Conservation (phyloP, 2,888 invertebrate genomes). For the Cerceris ruficornis region DNA sequence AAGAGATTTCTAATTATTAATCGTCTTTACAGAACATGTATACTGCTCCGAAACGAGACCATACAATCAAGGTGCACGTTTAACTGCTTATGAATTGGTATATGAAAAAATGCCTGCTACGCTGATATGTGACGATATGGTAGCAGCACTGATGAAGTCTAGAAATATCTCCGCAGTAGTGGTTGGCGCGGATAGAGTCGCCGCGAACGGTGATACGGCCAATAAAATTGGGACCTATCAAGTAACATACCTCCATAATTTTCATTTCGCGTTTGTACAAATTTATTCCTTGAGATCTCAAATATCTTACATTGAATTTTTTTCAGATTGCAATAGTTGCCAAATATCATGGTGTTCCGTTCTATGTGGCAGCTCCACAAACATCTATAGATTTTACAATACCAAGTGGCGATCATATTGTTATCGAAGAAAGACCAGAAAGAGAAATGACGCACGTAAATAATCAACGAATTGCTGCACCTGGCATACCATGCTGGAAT, state of each 20-base stretch:
- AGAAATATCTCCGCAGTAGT: constrained; percentile 94
- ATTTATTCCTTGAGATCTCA: background rate
- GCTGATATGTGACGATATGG: constrained; percentile 97
- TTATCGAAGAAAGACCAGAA: constrained; percentile 96
- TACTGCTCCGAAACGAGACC: constrained; percentile 99
- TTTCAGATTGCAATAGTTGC: constrained; percentile 93
- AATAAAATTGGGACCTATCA: constrained; percentile 99
- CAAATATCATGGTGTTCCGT: constrained; percentile 94
- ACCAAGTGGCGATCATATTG: constrained; percentile 91
- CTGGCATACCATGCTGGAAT: constrained; percentile 97
- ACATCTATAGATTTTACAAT: constrained; percentile 94
- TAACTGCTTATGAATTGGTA: constrained; percentile 97
- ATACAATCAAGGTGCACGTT: constrained; percentile 97
- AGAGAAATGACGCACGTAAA: constrained; percentile 96
- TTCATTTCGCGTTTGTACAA: too few species aligned
- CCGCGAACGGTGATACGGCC: constrained; percentile 98
- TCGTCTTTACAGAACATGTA: constrained; percentile 87
- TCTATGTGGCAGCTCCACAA: constrained; percentile 96
- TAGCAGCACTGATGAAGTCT: constrained; percentile 93
- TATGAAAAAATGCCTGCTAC: constrained; percentile 96
- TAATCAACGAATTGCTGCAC: constrained; percentile 93
- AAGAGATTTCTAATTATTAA: constrained; percentile 1
- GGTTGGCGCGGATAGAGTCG: constrained; percentile 98
- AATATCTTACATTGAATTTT: constrained; percentile 5
- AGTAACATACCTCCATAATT: constrained; percentile 74